Conservation (phyloP, 2,797 vertebrate species). For the Fistularia tabacaria region DNA sequence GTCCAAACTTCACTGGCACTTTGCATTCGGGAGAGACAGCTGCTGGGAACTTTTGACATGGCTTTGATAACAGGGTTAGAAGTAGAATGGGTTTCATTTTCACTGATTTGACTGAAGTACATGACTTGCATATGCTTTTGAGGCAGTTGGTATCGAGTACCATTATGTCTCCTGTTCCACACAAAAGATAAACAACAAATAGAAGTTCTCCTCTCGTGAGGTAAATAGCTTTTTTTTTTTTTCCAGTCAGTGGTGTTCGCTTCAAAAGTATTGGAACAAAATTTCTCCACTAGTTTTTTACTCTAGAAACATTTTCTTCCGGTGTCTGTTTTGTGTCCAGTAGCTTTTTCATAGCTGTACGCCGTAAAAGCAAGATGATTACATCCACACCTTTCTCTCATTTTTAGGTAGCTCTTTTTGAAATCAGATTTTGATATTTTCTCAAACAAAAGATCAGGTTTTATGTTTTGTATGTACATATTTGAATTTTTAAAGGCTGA, state of each 20-base stretch:
- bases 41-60: slow-evolving; percentile 2
- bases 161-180: background rate
- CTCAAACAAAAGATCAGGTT: slow-evolving; percentile 1
- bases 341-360: background rate
- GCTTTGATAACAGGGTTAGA: background rate
- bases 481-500: slow-evolving; percentile 22
- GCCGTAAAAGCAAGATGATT: background rate
- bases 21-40: background rate
- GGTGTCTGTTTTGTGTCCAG: slow-evolving; percentile 12
- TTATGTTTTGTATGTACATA: slow-evolving; percentile 20
- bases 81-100: slow-evolving; percentile 1
- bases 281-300: slow-evolving; percentile 5
- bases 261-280: slow-evolving; percentile 11
- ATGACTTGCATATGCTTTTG: background rate
- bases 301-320: slow-evolving; percentile 3
- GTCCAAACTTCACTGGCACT: too few species aligned
- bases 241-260: slow-evolving; percentile 8
- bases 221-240: background rate
- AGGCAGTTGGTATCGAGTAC: background rate
- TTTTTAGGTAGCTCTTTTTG: slow-evolving; percentile 7
- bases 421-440: background rate
- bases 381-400: slow-evolving; percentile 3
- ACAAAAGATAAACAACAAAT: too few species aligned
- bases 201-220: background rate
- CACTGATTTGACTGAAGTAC: background rate